These are phyloP conservation scores for Pogonocherus hispidulus DNA, from an alignment of 2,888 invertebrate genomes.

Conservation along the genomic window DNA sequence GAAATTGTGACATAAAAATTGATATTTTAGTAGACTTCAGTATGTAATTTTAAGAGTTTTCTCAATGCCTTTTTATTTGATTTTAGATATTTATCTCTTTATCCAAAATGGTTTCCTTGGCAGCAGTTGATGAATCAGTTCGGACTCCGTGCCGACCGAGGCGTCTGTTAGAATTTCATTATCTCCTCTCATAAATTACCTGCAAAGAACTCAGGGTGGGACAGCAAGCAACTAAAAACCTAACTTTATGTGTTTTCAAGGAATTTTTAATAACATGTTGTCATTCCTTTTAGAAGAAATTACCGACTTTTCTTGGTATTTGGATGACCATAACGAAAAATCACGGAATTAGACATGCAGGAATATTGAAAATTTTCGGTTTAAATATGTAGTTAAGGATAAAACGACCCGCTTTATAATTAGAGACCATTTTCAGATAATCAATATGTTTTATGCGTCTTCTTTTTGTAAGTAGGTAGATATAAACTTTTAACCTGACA, in stretches of 20 bases:
- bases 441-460: constrained; percentile 35
- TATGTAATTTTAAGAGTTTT: no score
- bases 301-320: constrained; percentile 15
- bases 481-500: neutral
- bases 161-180: constrained; percentile 59
- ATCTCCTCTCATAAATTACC: constrained; percentile 58
- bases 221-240: constrained; percentile 53
- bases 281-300: constrained; percentile 1
- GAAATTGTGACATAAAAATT: no score
- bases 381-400: neutral
- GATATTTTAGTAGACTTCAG: no score
- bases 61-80: no score
- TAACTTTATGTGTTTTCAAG: constrained; percentile 57
- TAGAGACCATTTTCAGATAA: constrained; percentile 44
- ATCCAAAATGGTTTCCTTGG: neutral
- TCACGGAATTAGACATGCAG: neutral
- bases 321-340: constrained; percentile 3
- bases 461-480: neutral
- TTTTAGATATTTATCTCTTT: neutral
- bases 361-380: constrained; percentile 10
- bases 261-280: constrained; percentile 60
- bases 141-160: neutral
- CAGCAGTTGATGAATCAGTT: constrained; percentile 5
- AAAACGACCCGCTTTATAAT: constrained; percentile 40
- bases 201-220: constrained; percentile 56